phyloP scores from a whole-genome alignment of 2,888 invertebrate genomes.

The Teleiodes luculella region DNA sequence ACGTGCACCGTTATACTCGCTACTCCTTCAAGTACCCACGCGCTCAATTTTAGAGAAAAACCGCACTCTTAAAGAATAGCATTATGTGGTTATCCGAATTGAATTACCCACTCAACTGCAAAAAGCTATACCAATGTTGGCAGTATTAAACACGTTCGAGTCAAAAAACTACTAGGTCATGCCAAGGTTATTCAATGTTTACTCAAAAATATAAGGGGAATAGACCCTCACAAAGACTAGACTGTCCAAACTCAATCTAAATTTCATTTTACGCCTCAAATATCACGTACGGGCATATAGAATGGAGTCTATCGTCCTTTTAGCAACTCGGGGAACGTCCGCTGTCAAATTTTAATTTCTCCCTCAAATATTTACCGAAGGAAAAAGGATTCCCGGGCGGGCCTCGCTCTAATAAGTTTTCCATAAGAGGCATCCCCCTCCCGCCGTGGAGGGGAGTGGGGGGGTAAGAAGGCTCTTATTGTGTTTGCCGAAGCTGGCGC shows the following conservation, averaged over 20 bases:
- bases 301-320: slow-evolving; percentile 62
- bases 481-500: slow-evolving; percentile 78
- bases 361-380: slow-evolving; percentile 78
- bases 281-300: slow-evolving; percentile 72
- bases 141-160: background rate
- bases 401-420: slow-evolving; percentile 78
- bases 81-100: background rate
- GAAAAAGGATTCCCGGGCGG: slow-evolving; percentile 78
- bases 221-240: slow-evolving; percentile 38
- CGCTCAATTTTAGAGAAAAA: background rate
- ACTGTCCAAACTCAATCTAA: slow-evolving; percentile 74
- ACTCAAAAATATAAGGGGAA: slow-evolving; percentile 11
- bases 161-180: slow-evolving; percentile 6
- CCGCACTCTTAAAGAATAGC: background rate
- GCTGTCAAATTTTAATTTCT: slow-evolving; percentile 80
- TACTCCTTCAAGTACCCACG: background rate
- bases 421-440: slow-evolving; percentile 61
- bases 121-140: background rate
- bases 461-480: slow-evolving; percentile 70
- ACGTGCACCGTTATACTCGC: no score
- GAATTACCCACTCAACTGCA: background rate
- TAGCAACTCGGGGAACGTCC: slow-evolving; percentile 62
- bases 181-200: slow-evolving; percentile 13
- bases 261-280: slow-evolving; percentile 77
- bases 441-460: slow-evolving; percentile 30